Percentiles rank a stretch among this genome's conserved stretches.
Evolutionary conservation across 2,797 vertebrate genomes (phyloP).

Genomic region (Coluber constrictor): DNA sequence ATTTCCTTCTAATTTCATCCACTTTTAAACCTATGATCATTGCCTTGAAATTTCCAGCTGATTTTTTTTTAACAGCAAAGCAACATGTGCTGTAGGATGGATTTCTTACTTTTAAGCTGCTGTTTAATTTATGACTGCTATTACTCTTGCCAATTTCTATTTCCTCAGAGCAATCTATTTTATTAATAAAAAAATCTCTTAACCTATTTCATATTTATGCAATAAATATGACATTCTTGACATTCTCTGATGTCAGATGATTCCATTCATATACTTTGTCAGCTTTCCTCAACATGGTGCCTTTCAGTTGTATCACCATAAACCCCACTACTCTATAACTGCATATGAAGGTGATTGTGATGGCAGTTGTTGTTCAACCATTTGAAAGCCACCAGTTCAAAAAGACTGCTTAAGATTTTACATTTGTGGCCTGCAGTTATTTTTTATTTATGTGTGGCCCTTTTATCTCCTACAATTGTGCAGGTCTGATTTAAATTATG

Average conservation of each 20-base stretch:
- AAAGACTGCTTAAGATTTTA: background rate
- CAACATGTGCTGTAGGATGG: constrained; percentile 23
- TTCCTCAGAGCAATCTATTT: constrained; percentile 69
- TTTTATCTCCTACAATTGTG: background rate
- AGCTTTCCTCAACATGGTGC: background rate
- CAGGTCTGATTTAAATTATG: background rate
- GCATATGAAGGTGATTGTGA: background rate
- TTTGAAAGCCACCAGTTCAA: background rate
- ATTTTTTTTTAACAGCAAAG: constrained; percentile 38
- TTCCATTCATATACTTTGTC: constrained; percentile 41
- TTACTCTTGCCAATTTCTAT: constrained; percentile 75
- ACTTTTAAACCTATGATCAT: constrained; percentile 30
- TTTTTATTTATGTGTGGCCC: background rate
- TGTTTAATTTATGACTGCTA: constrained; percentile 81
- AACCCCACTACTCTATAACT: background rate
- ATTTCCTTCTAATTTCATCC: constrained; percentile 41
- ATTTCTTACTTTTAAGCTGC: constrained; percentile 72
- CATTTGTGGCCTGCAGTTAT: background rate
- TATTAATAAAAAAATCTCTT: constrained; percentile 77
- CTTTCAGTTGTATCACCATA: background rate
- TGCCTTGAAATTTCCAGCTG: constrained; percentile 1
- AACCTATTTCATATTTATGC: constrained; percentile 49
- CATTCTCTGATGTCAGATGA: constrained; percentile 36
- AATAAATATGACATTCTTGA: too few relatives aligned
- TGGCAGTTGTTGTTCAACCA: background rate